A percentile compares a stretch with the other conserved stretches of the same genome.
These are phyloP conservation scores for Pterostichus madidus DNA, from an alignment of 2,888 invertebrate species.

Conservation along the genomic window DNA sequence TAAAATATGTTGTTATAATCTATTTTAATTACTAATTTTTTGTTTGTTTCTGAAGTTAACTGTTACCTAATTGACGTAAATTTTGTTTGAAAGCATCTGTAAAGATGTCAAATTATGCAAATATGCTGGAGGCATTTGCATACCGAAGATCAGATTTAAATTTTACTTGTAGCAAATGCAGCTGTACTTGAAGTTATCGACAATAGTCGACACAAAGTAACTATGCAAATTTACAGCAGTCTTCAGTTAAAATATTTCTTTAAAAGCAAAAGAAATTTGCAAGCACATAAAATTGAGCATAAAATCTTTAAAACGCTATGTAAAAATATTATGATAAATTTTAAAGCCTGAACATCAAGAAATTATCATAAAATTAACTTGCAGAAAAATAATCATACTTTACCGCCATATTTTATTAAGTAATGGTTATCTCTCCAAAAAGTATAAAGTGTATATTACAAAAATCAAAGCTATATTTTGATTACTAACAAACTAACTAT, in stretches of 20 bases:
- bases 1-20: conserved; percentile 7
- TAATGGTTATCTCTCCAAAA: no score
- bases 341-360: no score
- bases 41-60: conserved; percentile 20
- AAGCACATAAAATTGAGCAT: background rate
- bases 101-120: conserved; percentile 21
- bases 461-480: no score
- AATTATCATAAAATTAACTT: no score
- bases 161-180: background rate
- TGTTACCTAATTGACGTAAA: conserved; percentile 7
- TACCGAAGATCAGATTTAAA: conserved; percentile 24
- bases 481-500: no score
- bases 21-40: conserved; percentile 2
- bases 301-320: no score
- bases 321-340: no score
- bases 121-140: background rate
- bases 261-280: background rate
- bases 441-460: no score
- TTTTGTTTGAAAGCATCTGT: background rate
- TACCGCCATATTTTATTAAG: no score
- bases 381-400: no score
- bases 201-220: background rate
- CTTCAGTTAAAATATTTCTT: background rate
- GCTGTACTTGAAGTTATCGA: background rate
- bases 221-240: background rate